Conservation (phyloP, 2,888 invertebrate species). For the Dermolepida albohirtum region DNA sequence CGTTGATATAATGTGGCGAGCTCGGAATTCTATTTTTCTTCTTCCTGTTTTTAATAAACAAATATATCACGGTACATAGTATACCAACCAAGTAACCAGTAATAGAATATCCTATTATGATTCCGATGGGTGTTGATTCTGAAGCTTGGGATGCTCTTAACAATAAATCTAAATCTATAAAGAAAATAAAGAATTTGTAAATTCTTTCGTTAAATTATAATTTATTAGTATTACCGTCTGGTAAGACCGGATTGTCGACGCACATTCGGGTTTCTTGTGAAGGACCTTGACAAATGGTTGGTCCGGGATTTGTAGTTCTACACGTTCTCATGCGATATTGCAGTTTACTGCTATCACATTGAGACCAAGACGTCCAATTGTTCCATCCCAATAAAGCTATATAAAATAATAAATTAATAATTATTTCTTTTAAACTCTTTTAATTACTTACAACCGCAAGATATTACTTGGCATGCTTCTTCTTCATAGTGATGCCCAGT, state of each 20-base stretch:
- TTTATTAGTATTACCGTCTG: slow-evolving; percentile 31
- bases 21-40: slow-evolving; percentile 74
- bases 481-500: slow-evolving; percentile 70
- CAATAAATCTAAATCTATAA: slow-evolving; percentile 54
- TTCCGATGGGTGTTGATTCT: neutral
- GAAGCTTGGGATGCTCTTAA: slow-evolving; percentile 45
- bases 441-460: slow-evolving; percentile 72
- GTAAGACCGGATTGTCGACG: slow-evolving; percentile 43
- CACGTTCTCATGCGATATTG: slow-evolving; percentile 79
- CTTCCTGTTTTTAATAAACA: slow-evolving; percentile 60
- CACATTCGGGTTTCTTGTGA: slow-evolving; percentile 78
- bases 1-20: slow-evolving; percentile 84
- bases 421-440: neutral
- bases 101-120: slow-evolving; percentile 31
- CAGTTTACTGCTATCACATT: slow-evolving; percentile 74
- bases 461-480: slow-evolving; percentile 76
- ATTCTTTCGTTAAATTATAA: neutral
- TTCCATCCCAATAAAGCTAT: slow-evolving; percentile 79
- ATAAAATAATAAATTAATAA: slow-evolving; percentile 44
- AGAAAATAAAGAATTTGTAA: slow-evolving; percentile 2
- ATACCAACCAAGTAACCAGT: slow-evolving; percentile 46
- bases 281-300: slow-evolving; percentile 77
- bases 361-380: slow-evolving; percentile 79
- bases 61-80: slow-evolving; percentile 54
- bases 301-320: slow-evolving; percentile 66